Evolutionary conservation across 2,888 invertebrate genomes (phyloP).

Genomic region (Clepsis dumicolana): DNA sequence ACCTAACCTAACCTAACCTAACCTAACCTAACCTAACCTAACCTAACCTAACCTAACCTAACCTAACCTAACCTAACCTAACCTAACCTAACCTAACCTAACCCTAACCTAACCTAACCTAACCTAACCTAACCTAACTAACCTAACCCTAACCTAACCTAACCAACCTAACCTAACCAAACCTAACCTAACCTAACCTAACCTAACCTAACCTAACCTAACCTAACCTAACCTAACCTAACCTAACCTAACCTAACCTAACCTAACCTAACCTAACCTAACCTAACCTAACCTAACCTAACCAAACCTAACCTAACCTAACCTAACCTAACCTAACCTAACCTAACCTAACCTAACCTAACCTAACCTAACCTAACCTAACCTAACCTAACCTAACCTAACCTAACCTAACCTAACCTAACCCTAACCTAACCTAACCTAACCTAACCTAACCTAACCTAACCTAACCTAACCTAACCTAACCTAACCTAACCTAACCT

Average conservation of each 20-base stretch:
- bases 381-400: slow-evolving; percentile 41
- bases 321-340: slow-evolving; percentile 42
- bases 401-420: slow-evolving; percentile 41
- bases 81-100: slow-evolving; percentile 32
- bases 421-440: slow-evolving; percentile 40
- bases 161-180: slow-evolving; percentile 43
- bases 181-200: slow-evolving; percentile 43
- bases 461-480: slow-evolving; percentile 32
- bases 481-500: slow-evolving; percentile 32
- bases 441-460: slow-evolving; percentile 41
- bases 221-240: slow-evolving; percentile 45
- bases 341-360: slow-evolving; percentile 43
- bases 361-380: slow-evolving; percentile 36
- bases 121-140: slow-evolving; percentile 40
- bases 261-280: slow-evolving; percentile 43
- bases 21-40: slow-evolving; percentile 35
- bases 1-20: slow-evolving; percentile 25
- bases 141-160: slow-evolving; percentile 45
- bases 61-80: slow-evolving; percentile 38
- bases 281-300: slow-evolving; percentile 46
- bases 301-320: slow-evolving; percentile 40
- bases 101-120: slow-evolving; percentile 32
- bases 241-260: slow-evolving; percentile 43
- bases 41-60: slow-evolving; percentile 34
- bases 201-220: slow-evolving; percentile 44